These are phyloP conservation scores for Psittacula cyanocephala DNA, from an alignment of 2,113 vertebrate genomes.

Conservation along the genomic window DNA sequence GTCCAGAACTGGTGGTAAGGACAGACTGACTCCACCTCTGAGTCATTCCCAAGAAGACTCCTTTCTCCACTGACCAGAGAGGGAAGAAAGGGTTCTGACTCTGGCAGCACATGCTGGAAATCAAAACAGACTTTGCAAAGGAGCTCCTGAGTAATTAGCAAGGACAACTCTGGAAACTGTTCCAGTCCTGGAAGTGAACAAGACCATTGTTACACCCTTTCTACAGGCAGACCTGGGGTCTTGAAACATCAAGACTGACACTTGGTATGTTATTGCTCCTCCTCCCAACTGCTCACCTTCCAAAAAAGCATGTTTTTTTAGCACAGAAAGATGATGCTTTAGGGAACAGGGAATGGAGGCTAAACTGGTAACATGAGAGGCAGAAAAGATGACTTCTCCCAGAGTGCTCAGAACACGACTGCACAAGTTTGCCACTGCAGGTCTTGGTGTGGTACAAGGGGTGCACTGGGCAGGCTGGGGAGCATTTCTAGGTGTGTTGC, in stretches of 20 bases:
- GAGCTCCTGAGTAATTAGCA: background rate
- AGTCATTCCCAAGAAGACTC: background rate
- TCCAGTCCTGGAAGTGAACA: background rate
- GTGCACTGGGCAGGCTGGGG: rapidly evolving
- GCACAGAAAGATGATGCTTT: background rate
- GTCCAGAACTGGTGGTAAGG: background rate
- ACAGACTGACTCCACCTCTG: background rate
- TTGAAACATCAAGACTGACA: background rate
- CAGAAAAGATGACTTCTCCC: background rate
- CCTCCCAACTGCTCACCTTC: background rate
- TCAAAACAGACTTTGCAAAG: background rate
- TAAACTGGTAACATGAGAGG: background rate
- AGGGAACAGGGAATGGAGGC: background rate
- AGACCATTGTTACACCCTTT: background rate
- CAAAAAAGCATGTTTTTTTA: background rate
- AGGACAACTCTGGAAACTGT: background rate
- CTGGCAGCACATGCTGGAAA: background rate
- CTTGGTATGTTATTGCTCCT: background rate
- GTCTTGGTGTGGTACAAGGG: background rate
- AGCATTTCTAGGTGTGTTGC: background rate
- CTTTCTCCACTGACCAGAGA: background rate
- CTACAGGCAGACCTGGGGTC: background rate
- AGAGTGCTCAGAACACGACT: background rate
- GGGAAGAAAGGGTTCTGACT: background rate
- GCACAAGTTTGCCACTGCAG: background rate